A percentile compares a stretch with the other conserved stretches of the same genome.
Conservation (phyloP, 2,888 invertebrate genomes). For the Didymodactylos carnosus region DNA sequence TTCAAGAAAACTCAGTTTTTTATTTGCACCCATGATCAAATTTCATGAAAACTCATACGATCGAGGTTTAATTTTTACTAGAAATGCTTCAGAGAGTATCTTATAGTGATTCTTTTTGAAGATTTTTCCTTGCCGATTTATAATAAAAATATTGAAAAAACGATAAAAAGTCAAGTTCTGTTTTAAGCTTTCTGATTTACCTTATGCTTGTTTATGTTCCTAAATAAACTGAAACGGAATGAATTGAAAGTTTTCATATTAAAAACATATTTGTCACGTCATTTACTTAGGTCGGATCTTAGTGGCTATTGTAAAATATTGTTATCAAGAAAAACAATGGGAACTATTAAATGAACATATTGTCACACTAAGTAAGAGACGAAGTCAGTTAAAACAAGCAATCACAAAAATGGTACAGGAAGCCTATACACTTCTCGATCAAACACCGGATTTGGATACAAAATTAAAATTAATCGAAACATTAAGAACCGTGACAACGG, state of each 20-base stretch:
- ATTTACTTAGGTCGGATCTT: slow-evolving; percentile 69
- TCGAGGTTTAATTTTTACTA: no score
- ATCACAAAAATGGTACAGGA: slow-evolving; percentile 75
- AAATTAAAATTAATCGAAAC: slow-evolving; percentile 88
- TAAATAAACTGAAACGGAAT: slow-evolving; percentile 3
- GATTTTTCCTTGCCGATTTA: no score
- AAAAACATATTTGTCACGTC: slow-evolving; percentile 85
- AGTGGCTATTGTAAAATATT: slow-evolving; percentile 70
- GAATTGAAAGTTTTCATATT: slow-evolving; percentile 48
- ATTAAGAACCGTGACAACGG: slow-evolving; percentile 75
- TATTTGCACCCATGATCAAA: no score
- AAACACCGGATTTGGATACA: slow-evolving; percentile 68
- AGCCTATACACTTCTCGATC: slow-evolving; percentile 72
- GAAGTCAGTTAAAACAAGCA: slow-evolving; percentile 77
- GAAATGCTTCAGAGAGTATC: no score
- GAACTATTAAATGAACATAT: slow-evolving; percentile 78
- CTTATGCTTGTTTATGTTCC: no score
- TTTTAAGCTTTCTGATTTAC: no score
- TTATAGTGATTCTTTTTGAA: no score
- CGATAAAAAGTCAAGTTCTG: no score
- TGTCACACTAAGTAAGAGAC: slow-evolving; percentile 64
- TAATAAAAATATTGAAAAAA: no score
- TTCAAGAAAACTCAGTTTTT: no score
- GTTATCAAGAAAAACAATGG: slow-evolving; percentile 71
- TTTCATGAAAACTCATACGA: no score